Base-by-base conservation (phyloP, 1,140 invertebrate genomes). In the Leptopilina clavipes region DNA sequence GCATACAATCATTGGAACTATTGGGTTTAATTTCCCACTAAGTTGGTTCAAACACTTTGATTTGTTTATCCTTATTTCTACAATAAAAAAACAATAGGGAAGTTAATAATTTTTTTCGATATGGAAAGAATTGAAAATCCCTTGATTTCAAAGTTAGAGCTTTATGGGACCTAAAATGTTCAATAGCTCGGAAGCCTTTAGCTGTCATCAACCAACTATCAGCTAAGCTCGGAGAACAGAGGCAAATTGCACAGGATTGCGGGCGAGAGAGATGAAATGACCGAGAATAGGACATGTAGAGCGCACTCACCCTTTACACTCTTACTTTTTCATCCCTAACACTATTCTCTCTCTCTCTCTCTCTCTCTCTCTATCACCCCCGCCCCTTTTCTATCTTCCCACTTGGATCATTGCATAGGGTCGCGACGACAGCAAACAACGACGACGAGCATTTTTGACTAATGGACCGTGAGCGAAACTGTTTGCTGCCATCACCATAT, bases 381-480 rank as follows among this genome's bases (percentile, higher is more conserved):
- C 65, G n/a, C 37, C 1, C 37, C 11, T 37, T 3, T 12, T 56
- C 76, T 76, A 71, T 54, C 44, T 72, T n/a, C 77, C 48, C 52
- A 31, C 40, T 80, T 80, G 76, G 81, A 78, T 84, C 80, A 79
- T 76, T 79, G 48, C 77, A 76, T 77, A 75, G 74, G 78, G 70
- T 72, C 48, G 77, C 70, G 70, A 70, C 70, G 73, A 78, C 72
- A 59, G 72, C 72, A 76, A 83, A 78, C 78, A 78, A 82, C 77
- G 78, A 79, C 83, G 75, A 78, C 78, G 81, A 83, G 74, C 84
- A 88, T 86, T 89, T 89, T 88, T 87, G 86, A 88, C 86, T 88
- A 88, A 89, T 89, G 87, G 83, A 86, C 86, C 86, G 86, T 86
- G 86, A 89, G 84, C 76, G 85, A 86, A 84, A 87, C 85, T 86